Conservation (phyloP, 2,797 vertebrate species). For the Gymnocypris eckloni region DNA sequence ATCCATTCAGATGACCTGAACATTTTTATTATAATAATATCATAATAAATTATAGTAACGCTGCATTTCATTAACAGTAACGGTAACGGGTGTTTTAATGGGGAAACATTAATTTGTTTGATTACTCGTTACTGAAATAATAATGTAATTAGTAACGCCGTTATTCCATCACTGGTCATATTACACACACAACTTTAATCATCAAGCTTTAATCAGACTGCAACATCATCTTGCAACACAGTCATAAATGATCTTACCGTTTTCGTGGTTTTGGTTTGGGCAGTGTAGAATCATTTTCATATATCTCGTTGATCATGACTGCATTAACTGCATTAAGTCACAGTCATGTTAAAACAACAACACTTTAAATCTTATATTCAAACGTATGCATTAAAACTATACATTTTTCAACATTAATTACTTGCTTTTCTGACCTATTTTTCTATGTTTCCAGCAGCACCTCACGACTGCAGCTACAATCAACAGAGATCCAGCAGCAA, state of each 20-base stretch:
- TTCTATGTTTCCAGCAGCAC: background rate
- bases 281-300: background rate
- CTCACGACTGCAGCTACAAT: background rate
- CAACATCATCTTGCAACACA: background rate
- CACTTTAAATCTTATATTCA: background rate
- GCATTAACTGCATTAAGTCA: background rate
- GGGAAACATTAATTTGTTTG: no score
- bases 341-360: background rate
- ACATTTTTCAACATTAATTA: background rate
- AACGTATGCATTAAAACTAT: background rate
- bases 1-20: no score
- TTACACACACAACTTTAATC: no score
- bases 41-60: no score
- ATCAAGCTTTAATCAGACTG: no score
- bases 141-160: no score
- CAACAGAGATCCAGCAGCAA: background rate
- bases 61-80: no score
- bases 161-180: no score
- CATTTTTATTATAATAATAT: no score
- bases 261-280: no score
- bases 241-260: background rate
- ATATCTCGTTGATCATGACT: background rate
- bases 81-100: no score
- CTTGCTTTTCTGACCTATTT: background rate
- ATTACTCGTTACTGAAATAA: no score